A percentile compares a stretch with the other conserved stretches of the same genome.
Evolutionary conservation across 2,888 invertebrate species (phyloP).

Genomic region (Peribatodes rhomboidaria): DNA sequence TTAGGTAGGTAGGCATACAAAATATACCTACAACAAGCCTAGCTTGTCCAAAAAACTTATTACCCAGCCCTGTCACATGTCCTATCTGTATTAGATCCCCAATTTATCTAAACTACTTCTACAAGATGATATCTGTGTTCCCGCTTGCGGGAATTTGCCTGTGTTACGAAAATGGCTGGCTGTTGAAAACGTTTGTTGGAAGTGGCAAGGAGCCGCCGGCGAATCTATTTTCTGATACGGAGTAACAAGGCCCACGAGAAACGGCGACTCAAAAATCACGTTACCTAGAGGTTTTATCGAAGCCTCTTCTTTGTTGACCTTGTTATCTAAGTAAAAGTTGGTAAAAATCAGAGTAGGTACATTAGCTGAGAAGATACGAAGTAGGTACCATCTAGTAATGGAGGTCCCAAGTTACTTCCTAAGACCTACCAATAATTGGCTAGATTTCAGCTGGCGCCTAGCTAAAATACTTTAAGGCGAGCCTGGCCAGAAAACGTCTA

Average conservation of each 20-base stretch:
- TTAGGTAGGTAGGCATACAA: not conserved
- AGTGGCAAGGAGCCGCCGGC: conserved; percentile 15
- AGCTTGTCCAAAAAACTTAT: not conserved
- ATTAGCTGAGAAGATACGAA: too few relatives aligned
- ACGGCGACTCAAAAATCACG: conserved; percentile 9
- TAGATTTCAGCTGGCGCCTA: too few relatives aligned
- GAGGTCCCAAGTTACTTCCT: too few relatives aligned
- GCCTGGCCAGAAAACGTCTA: too few relatives aligned
- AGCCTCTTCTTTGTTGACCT: not conserved
- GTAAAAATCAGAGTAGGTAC: not conserved
- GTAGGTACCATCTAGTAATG: not conserved
- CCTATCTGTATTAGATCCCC: conserved; percentile 11
- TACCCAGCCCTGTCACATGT: not conserved
- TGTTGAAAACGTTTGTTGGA: not conserved
- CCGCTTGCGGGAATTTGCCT: conserved; percentile 7
- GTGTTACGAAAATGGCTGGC: conserved; percentile 10
- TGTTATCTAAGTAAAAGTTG: not conserved
- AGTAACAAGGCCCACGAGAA: conserved; percentile 23
- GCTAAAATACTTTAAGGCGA: too few relatives aligned
- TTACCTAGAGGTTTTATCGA: not conserved
- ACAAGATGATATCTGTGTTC: not conserved
- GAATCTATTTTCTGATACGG: conserved; percentile 28
- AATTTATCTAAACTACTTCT: conserved; percentile 13
- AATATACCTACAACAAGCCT: not conserved
- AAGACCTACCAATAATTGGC: too few relatives aligned